These are phyloP conservation scores for Mormoops blainvillei DNA, from an alignment of 2,113 vertebrate species.

Conservation along the genomic window DNA sequence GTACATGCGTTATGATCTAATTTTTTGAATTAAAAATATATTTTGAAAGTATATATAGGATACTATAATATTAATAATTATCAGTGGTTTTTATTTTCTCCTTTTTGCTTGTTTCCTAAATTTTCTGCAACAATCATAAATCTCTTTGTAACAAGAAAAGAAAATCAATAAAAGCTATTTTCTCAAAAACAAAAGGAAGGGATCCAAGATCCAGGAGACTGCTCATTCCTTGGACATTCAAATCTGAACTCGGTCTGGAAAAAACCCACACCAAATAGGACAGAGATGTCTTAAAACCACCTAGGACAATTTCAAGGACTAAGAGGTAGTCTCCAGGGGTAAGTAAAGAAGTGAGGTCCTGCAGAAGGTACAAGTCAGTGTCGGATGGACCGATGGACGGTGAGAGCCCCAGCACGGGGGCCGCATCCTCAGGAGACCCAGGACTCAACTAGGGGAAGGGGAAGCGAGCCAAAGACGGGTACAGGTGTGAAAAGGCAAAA, in stretches of 20 bases:
- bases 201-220: background rate
- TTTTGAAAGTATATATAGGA: background rate
- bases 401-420: background rate
- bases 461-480: background rate
- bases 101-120: background rate
- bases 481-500: background rate
- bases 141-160: conserved; percentile 1
- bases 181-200: conserved; percentile 39
- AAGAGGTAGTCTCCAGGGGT: background rate
- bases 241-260: background rate
- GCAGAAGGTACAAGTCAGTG: background rate
- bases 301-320: background rate
- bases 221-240: background rate
- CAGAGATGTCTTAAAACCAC: background rate
- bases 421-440: background rate
- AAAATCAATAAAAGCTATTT: conserved; percentile 43
- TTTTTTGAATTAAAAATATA: background rate
- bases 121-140: conserved; percentile 29
- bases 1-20: background rate
- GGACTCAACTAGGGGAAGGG: background rate
- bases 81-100: background rate
- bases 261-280: background rate
- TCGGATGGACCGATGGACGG: no score
- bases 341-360: background rate
- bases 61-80: conserved; percentile 41